Conservation (phyloP, 1,140 invertebrate genomes). For the Nephotettix cincticeps region DNA sequence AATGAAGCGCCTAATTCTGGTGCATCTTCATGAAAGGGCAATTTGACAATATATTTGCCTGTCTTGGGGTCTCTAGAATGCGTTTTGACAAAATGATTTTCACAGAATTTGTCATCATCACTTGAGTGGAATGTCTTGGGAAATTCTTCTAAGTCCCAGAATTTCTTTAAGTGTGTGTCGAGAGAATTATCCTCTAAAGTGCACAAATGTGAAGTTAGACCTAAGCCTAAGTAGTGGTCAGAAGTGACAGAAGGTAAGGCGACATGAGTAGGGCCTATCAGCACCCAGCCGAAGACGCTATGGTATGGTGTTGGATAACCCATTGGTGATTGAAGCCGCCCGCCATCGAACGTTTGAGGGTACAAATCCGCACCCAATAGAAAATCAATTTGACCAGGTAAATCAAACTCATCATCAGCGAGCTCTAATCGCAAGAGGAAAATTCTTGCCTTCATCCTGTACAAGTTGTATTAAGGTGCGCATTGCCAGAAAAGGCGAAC, state of each 20-base stretch:
- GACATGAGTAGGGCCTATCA: neutral
- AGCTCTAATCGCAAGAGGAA: too few species aligned
- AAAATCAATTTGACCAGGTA: neutral
- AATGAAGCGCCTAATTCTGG: conserved; percentile 16
- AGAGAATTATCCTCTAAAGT: neutral
- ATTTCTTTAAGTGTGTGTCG: conserved; percentile 6
- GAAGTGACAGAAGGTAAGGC: too few species aligned
- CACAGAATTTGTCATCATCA: conserved; percentile 22
- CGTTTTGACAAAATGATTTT: conserved; percentile 14
- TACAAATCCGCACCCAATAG: neutral
- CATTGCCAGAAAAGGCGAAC: too few species aligned
- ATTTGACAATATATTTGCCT: conserved; percentile 21
- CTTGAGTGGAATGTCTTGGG: neutral
- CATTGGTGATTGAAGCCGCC: neutral
- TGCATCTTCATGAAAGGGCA: conserved; percentile 24
- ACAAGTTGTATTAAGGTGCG: too few species aligned
- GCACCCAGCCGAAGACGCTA: neutral
- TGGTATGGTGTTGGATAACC: neutral
- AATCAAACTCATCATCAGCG: neutral
- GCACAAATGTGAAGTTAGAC: neutral
- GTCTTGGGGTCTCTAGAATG: neutral
- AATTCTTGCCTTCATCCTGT: too few species aligned
- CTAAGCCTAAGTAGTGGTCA: neutral
- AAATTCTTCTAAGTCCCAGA: conserved; percentile 15
- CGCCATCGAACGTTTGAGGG: neutral